Conservation (phyloP, 1,140 invertebrate genomes). For the Calosoma granatense region DNA sequence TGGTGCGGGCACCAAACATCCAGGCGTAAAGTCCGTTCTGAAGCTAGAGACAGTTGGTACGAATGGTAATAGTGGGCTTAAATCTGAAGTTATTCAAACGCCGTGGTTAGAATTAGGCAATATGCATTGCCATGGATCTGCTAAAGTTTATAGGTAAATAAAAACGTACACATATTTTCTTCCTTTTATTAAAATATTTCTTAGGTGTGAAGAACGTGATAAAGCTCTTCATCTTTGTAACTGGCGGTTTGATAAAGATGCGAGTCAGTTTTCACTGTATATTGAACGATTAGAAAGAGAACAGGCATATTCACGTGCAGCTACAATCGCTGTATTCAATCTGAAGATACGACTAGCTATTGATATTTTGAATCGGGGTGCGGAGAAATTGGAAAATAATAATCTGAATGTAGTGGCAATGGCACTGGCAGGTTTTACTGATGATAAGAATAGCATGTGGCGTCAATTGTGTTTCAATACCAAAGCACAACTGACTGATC, state of each 20-base stretch:
- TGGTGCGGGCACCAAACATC: slow-evolving; percentile 49
- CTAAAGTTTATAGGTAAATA: slow-evolving; percentile 41
- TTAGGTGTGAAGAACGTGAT: slow-evolving; percentile 63
- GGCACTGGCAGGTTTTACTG: slow-evolving; percentile 80
- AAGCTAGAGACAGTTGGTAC: slow-evolving; percentile 33
- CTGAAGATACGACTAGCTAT: slow-evolving; percentile 74
- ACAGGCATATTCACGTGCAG: slow-evolving; percentile 66
- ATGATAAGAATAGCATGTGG: slow-evolving; percentile 75
- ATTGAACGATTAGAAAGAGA: slow-evolving; percentile 51
- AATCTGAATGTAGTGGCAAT: slow-evolving; percentile 66
- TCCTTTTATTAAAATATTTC: slow-evolving; percentile 25
- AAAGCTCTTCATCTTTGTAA: slow-evolving; percentile 76
- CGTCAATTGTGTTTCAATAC: slow-evolving; percentile 63
- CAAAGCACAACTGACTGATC: slow-evolving; percentile 63
- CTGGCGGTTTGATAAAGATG: slow-evolving; percentile 67
- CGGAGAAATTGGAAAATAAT: slow-evolving; percentile 29
- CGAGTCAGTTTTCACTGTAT: slow-evolving; percentile 35
- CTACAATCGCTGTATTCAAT: slow-evolving; percentile 85
- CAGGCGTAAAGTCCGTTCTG: slow-evolving; percentile 58
- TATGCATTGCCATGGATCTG: slow-evolving; percentile 26
- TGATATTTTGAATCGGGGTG: slow-evolving; percentile 67
- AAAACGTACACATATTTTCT: background rate
- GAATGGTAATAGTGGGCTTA: slow-evolving; percentile 28
- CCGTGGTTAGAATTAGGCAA: slow-evolving; percentile 42
- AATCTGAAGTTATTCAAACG: slow-evolving; percentile 44